Evolutionary conservation across 2,888 invertebrate species (phyloP).

Genomic region (Spicauda simplicius): DNA sequence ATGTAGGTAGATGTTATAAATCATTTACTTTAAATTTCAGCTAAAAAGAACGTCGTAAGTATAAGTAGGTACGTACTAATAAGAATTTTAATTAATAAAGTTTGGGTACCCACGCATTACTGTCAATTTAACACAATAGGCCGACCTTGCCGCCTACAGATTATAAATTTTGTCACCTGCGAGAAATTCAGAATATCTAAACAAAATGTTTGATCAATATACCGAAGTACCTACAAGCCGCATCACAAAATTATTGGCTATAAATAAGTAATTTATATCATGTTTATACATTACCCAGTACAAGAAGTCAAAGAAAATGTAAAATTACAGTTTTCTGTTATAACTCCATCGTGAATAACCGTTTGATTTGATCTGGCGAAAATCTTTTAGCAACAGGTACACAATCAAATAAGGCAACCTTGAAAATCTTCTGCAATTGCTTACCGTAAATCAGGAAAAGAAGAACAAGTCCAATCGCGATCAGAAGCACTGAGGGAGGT

Average conservation of each 20-base stretch:
- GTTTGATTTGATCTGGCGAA: conserved; percentile 15
- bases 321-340: conserved; percentile 2
- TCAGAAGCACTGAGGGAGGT: conserved; percentile 1
- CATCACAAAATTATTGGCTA: not conserved
- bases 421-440: conserved; percentile 1
- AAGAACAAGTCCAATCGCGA: conserved; percentile 8
- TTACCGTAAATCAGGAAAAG: conserved; percentile 11
- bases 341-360: not conserved
- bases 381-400: conserved; percentile 31
- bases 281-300: not conserved
- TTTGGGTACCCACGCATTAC: not conserved
- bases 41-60: no score
- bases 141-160: not conserved
- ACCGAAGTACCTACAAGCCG: not conserved
- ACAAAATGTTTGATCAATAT: not conserved
- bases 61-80: not conserved
- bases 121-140: not conserved
- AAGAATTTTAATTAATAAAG: not conserved
- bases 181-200: not conserved
- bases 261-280: not conserved
- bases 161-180: not conserved
- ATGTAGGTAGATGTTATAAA: no score
- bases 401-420: conserved; percentile 19
- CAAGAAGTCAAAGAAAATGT: not conserved
- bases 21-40: no score